Conservation (phyloP, 2,113 vertebrate species). For the Paracanthobrama guichenoti region DNA sequence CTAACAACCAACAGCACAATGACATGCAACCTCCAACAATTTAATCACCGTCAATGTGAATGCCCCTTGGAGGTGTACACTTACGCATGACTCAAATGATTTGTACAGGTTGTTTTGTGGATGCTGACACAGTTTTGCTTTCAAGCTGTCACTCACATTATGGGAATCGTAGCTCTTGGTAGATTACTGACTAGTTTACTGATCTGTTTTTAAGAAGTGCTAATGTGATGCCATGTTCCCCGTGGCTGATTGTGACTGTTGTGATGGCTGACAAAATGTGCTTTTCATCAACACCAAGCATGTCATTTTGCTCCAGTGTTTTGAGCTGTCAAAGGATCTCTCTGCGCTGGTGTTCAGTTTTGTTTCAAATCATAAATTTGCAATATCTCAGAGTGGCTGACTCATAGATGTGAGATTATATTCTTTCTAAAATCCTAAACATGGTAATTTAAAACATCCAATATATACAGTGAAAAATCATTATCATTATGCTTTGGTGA, state of each 20-base stretch:
- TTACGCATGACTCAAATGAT: neutral
- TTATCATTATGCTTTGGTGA: neutral
- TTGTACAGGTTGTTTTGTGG: neutral
- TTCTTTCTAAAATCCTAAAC: neutral
- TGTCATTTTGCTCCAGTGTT: slow-evolving; percentile 6
- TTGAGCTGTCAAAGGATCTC: neutral
- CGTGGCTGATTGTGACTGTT: neutral
- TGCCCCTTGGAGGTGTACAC: neutral
- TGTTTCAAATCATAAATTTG: neutral
- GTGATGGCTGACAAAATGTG: slow-evolving; percentile 20
- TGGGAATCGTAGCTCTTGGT: neutral
- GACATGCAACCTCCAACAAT: neutral
- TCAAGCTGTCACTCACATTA: neutral
- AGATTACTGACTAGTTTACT: slow-evolving; percentile 18
- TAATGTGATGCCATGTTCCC: slow-evolving; percentile 4
- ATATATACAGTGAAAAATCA: neutral
- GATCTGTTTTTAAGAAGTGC: slow-evolving; percentile 17
- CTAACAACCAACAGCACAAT: neutral
- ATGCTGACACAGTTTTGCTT: neutral
- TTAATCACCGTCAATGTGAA: neutral
- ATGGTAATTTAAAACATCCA: neutral
- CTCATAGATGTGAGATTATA: neutral
- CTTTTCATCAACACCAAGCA: slow-evolving; percentile 9
- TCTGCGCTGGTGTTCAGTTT: neutral
- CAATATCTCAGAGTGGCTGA: neutral